Evolutionary conservation across 2,113 vertebrate species (phyloP).

Genomic region (Triplophysa siluroides): DNA sequence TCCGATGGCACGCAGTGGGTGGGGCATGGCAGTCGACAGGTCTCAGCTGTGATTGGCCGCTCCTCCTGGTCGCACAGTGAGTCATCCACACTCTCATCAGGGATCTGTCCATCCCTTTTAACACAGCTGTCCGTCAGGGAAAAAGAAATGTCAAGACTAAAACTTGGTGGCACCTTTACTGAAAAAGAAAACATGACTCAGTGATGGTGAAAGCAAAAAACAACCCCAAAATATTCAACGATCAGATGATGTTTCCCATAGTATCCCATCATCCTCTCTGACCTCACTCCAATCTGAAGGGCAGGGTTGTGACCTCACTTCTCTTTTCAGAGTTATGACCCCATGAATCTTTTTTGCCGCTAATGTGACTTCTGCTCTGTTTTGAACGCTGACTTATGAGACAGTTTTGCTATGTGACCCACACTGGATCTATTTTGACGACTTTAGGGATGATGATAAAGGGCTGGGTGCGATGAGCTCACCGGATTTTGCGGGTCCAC

Average conservation of each 20-base stretch:
- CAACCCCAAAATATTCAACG: background rate
- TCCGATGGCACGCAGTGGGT: constrained; percentile 82
- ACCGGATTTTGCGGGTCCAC: constrained; percentile 80
- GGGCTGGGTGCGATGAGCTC: constrained; percentile 34
- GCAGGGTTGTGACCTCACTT: constrained; percentile 40
- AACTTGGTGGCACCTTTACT: too few relatives aligned
- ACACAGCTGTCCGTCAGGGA: constrained; percentile 72
- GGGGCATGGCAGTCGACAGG: constrained; percentile 78
- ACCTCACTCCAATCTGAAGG: constrained; percentile 19
- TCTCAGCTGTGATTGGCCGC: constrained; percentile 64
- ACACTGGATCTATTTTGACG: constrained; percentile 18
- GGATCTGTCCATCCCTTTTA: constrained; percentile 60
- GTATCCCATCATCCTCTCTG: constrained; percentile 11
- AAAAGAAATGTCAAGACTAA: background rate
- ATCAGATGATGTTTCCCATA: background rate
- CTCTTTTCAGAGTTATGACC: constrained; percentile 37
- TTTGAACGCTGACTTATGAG: constrained; percentile 43
- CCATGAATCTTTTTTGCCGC: constrained; percentile 49
- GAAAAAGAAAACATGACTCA: background rate
- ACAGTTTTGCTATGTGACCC: constrained; percentile 27
- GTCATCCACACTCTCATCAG: constrained; percentile 61
- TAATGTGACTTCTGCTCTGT: constrained; percentile 31
- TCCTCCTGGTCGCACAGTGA: constrained; percentile 71
- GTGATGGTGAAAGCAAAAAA: background rate
- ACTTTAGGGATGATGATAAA: constrained; percentile 2